Evolutionary conservation across 2,888 invertebrate species (phyloP), one percentile per base, ranked within the genome.

Genomic region (Aproaerema taeniolella): DNA sequence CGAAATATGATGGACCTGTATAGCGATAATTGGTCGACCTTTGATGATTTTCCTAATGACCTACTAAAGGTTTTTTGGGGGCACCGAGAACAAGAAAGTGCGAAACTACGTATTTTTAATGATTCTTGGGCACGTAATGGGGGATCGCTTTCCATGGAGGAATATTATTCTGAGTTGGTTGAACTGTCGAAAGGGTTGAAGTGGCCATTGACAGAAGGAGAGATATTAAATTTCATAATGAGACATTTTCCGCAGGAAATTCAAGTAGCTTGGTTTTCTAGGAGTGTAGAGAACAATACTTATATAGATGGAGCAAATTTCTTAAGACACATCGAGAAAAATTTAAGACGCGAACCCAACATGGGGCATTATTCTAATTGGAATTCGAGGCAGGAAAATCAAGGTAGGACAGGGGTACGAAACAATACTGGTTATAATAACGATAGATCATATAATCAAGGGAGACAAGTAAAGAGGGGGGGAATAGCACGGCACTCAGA

Each of bases 191-290:
- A 14, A 1, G 10, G 8, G 9, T 16, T 39, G 1, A 39, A 13
- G 1, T n/a, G 31, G 4, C 16, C 31, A 1, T 8, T 39, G 1
- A 14, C 12, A 2, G 39, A 39, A 16, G 7, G 28, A n/a, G 32
- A 39, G 1, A 2, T 39, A 8, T 12, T 39, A 1, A 32, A 32
- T 11, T 10, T 5, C 9, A 9, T 32, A 2, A 39, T 39, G 32
- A n/a, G 39, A 11, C 39, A 39, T 12, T 32, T 26, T 17, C 26
- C 39, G 3, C n/a, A 2, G 8, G 26, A 39, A 8, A 10, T 39
- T 8, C 39, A 39, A 12, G 5, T n/a, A 7, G 8, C 26, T 3
- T 39, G 39, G 39, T 32, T 39, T 12, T 11, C 39, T 13, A 31
- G 20, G 6, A n/a, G n/a, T n/a, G n/a, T n/a, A n/a, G n/a, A n/a